phyloP scores from a whole-genome alignment of 2,113 vertebrate species.

The Eurypyga helias region DNA sequence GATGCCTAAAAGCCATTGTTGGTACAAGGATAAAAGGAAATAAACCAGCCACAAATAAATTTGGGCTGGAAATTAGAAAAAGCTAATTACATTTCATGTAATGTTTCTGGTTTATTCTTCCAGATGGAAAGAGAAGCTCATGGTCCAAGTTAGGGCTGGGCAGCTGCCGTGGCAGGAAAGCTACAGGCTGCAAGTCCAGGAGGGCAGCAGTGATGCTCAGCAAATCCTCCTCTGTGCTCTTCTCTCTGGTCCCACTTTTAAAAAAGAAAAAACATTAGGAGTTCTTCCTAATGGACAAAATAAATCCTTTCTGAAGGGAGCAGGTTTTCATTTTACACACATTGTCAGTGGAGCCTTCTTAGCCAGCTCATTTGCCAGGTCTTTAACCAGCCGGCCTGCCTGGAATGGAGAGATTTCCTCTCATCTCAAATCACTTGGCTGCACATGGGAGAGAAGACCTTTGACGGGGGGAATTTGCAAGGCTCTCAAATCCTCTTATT shows the following conservation, averaged over 20 bases:
- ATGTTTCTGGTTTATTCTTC: neutral
- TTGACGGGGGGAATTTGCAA: constrained; percentile 9
- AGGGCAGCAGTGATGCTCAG: neutral
- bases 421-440: constrained; percentile 6
- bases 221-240: neutral
- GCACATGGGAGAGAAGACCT: constrained; percentile 25
- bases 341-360: constrained; percentile 18
- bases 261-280: neutral
- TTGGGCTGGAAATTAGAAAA: neutral
- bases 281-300: neutral
- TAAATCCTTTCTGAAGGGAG: neutral
- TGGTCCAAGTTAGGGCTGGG: neutral
- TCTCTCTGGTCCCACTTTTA: neutral
- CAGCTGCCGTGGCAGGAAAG: neutral
- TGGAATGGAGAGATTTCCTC: constrained; percentile 45
- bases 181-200: neutral
- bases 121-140: neutral
- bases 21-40: neutral
- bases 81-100: neutral
- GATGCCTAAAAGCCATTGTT: neutral
- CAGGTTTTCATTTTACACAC: constrained; percentile 24
- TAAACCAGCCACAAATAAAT: neutral
- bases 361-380: constrained; percentile 47
- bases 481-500: constrained; percentile 35
- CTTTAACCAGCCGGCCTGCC: constrained; percentile 21